A percentile compares a stretch with the other conserved stretches of the same genome.
phyloP scores from a whole-genome alignment of 53 echinoderm and acorn worm species.

The Arbacia lixula region DNA sequence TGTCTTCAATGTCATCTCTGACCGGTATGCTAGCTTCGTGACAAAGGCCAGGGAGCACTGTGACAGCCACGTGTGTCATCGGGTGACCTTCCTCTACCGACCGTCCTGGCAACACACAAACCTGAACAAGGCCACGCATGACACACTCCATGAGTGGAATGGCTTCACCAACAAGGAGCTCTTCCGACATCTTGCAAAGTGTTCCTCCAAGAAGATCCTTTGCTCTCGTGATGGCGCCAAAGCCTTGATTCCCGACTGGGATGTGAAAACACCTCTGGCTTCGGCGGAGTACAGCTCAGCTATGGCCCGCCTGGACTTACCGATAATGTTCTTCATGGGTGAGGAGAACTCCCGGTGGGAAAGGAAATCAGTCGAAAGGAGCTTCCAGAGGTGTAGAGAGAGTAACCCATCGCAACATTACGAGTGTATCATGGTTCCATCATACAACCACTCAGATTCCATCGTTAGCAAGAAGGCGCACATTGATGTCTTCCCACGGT shows the following conservation, averaged over 20 bases:
- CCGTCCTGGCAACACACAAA: conserved; percentile 51
- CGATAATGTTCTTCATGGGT: conserved; percentile 54
- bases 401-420: conserved; percentile 66
- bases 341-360: conserved; percentile 56
- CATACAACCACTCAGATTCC: conserved; percentile 63
- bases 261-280: background rate
- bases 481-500: conserved; percentile 66
- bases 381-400: conserved; percentile 53
- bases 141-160: conserved; percentile 49
- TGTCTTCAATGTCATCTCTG: conserved; percentile 53
- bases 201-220: conserved; percentile 29
- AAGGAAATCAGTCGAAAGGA: conserved; percentile 48
- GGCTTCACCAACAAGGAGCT: conserved; percentile 54
- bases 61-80: conserved; percentile 58
- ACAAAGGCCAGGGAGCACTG: conserved; percentile 50
- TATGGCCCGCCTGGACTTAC: conserved; percentile 36
- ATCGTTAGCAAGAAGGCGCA: conserved; percentile 68
- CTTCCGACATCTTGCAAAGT: conserved; percentile 51
- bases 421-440: conserved; percentile 53
- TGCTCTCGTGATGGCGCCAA: conserved; percentile 30
- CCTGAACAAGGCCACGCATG: conserved; percentile 49
- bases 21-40: conserved; percentile 45
- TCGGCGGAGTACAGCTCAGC: conserved; percentile 30
- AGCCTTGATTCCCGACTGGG: conserved; percentile 46
- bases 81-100: conserved; percentile 61